A percentile compares a stretch with the other conserved stretches of the same genome.
phyloP scores from a whole-genome alignment of 2,888 invertebrate genomes.

The Pristionchus arcanus region DNA sequence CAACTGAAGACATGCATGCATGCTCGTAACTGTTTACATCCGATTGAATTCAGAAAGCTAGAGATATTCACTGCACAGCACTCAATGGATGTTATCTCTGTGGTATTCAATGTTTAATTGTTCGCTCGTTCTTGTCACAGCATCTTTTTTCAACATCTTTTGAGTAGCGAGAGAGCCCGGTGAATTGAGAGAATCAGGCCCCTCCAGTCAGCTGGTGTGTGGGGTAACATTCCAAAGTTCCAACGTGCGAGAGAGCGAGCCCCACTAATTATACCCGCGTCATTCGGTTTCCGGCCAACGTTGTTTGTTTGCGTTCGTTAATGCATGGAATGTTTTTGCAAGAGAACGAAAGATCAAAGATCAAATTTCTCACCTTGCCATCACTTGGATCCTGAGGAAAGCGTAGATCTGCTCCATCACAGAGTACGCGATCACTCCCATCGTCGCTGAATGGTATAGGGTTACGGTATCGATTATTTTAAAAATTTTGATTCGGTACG shows the following conservation, averaged over 20 bases:
- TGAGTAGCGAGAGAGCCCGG: no score
- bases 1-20: background rate
- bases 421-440: background rate
- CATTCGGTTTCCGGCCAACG: background rate
- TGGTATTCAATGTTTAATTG: background rate
- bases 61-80: no score
- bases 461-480: background rate
- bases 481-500: no score
- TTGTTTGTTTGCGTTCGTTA: background rate
- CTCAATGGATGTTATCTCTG: background rate
- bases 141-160: no score
- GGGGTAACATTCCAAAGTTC: background rate
- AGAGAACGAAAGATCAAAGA: background rate
- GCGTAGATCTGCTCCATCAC: slow-evolving; percentile 5
- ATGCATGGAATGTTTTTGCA: background rate
- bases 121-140: no score
- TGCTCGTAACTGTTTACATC: background rate
- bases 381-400: background rate
- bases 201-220: background rate
- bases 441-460: background rate
- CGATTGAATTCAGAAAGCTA: no score
- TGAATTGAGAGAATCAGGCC: no score
- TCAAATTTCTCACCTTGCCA: background rate
- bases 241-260: background rate
- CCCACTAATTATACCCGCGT: background rate